Conservation (phyloP, 2,888 invertebrate species). For the Galeopsomyia nigrocyanea region DNA sequence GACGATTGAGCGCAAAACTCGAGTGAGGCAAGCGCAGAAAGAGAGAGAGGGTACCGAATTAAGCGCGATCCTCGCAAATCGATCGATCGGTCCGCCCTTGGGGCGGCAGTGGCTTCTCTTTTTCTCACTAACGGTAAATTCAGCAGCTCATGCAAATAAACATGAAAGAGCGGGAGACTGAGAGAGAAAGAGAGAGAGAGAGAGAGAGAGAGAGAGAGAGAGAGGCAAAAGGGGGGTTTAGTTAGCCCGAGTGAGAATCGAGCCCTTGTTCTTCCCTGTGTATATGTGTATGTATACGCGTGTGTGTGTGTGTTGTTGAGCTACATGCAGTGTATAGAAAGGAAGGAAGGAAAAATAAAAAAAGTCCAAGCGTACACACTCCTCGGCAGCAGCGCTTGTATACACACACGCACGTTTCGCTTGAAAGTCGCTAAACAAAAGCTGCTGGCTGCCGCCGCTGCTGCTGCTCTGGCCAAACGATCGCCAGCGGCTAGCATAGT, state of each 20-base stretch:
- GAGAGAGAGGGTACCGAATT: slow-evolving; percentile 23
- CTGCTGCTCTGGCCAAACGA: background rate
- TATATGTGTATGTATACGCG: too few relatives aligned
- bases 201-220: slow-evolving; percentile 19
- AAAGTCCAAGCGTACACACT: too few relatives aligned
- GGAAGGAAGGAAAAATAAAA: too few relatives aligned
- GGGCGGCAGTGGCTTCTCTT: background rate
- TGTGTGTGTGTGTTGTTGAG: too few relatives aligned
- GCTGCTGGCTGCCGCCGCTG: too few relatives aligned
- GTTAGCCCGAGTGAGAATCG: slow-evolving; percentile 24
- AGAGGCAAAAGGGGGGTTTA: slow-evolving; percentile 53
- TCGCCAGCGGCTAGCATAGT: background rate
- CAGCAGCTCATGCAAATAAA: slow-evolving; percentile 14
- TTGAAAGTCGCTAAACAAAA: too few relatives aligned
- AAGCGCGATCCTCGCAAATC: slow-evolving; percentile 25
- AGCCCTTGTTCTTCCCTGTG: background rate
- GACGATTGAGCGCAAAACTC: too few relatives aligned
- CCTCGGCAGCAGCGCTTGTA: too few relatives aligned
- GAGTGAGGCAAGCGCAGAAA: too few relatives aligned
- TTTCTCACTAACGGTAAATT: background rate
- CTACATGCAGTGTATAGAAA: too few relatives aligned
- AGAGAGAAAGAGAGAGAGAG: background rate
- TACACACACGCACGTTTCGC: too few relatives aligned
- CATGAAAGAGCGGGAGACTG: background rate
- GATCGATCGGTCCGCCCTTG: slow-evolving; percentile 19